These are phyloP conservation scores for Drosophila testacea DNA, from an alignment of 2,888 invertebrate species.

Conservation along the genomic window DNA sequence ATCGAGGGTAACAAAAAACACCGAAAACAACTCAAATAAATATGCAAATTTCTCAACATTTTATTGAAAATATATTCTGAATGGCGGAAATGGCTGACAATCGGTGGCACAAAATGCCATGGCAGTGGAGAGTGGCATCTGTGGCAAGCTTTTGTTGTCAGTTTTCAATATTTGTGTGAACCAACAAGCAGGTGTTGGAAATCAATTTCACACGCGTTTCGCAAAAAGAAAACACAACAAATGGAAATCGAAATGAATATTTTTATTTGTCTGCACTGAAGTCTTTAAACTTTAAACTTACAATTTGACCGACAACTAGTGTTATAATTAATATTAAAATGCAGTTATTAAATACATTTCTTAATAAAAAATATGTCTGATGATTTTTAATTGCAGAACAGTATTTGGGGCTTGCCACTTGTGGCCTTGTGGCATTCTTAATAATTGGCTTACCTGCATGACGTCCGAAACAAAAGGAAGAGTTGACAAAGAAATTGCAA, in stretches of 20 bases:
- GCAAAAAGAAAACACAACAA: not conserved
- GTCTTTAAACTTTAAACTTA: no score
- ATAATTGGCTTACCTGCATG: constrained; percentile 34
- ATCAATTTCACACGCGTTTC: constrained; percentile 26
- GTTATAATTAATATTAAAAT: not conserved
- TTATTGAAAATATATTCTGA: constrained; percentile 69
- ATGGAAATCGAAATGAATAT: not conserved
- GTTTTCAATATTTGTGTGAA: constrained; percentile 20
- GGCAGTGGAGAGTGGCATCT: constrained; percentile 31
- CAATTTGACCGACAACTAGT: no score
- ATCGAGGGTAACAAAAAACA: constrained; percentile 30
- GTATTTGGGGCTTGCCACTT: not conserved
- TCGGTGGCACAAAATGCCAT: constrained; percentile 1
- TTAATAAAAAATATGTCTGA: not conserved
- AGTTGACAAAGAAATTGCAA: constrained; percentile 52
- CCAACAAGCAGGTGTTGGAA: constrained; percentile 14
- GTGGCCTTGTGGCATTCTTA: constrained; percentile 4
- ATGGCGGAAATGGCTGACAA: constrained; percentile 42
- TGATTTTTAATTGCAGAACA: constrained; percentile 14
- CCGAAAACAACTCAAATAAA: constrained; percentile 66
- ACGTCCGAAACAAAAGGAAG: constrained; percentile 49
- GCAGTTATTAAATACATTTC: not conserved
- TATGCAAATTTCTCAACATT: constrained; percentile 70
- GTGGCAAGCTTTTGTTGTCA: constrained; percentile 37
- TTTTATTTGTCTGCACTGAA: not conserved